phyloP scores from a whole-genome alignment of 2,797 vertebrate genomes.

The Enteromius thamalakanensis region DNA sequence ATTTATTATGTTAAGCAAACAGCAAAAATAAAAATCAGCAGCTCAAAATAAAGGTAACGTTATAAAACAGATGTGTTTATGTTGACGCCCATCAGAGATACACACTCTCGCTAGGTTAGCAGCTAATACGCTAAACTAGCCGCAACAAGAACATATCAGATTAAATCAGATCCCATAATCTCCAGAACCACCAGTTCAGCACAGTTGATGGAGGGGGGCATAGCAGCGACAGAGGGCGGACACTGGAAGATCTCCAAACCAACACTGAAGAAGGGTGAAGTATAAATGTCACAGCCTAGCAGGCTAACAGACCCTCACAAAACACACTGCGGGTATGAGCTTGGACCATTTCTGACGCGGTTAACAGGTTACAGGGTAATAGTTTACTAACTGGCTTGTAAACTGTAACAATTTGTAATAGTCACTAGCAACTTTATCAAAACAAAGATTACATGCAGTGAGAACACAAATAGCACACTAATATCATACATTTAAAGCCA shows the following conservation, averaged over 20 bases:
- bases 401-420: not conserved
- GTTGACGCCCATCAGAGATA: constrained; percentile 37
- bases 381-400: not conserved
- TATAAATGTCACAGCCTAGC: constrained; percentile 36
- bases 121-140: constrained; percentile 43
- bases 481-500: not conserved
- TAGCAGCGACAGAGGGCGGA: not conserved
- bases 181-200: not conserved
- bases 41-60: not conserved
- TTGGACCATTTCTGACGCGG: not conserved
- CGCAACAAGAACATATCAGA: not conserved
- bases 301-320: constrained; percentile 20
- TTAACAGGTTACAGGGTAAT: not conserved
- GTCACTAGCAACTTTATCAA: constrained; percentile 31
- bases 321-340: not conserved
- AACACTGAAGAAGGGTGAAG: not conserved
- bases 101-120: constrained; percentile 17
- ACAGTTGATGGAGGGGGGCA: not conserved
- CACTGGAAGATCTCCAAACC: constrained; percentile 1
- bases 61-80: constrained; percentile 34
- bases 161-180: constrained; percentile 3
- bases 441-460: constrained; percentile 18
- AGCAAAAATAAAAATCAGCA: not conserved
- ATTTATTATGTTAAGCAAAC: constrained; percentile 9
- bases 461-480: not conserved